phyloP scores from a whole-genome alignment of 2,888 invertebrate genomes.

The Dynastes grantii region DNA sequence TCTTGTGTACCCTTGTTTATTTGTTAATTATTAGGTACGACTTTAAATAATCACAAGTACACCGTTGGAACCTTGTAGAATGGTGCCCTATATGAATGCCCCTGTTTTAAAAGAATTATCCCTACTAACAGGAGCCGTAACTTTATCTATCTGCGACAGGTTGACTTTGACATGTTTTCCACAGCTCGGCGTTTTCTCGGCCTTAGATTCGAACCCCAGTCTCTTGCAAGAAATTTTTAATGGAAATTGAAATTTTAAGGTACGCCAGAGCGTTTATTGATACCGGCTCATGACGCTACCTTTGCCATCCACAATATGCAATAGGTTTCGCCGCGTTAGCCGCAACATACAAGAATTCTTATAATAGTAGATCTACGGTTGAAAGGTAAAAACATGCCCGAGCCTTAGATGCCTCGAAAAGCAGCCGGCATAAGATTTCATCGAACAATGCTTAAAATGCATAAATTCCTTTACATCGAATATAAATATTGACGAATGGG shows the following conservation, averaged over 20 bases:
- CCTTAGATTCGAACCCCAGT: constrained; percentile 81
- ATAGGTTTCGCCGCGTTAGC: constrained; percentile 86
- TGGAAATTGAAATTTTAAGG: no score
- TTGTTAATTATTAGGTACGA: no score
- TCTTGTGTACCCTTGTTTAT: no score
- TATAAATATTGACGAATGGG: no score
- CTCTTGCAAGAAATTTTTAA: constrained; percentile 72
- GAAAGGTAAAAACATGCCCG: constrained; percentile 90
- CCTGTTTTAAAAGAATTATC: constrained; percentile 77
- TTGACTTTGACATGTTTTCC: constrained; percentile 67
- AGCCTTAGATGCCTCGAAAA: constrained; percentile 72
- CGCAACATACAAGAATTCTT: constrained; percentile 66
- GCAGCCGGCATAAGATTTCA: constrained; percentile 48
- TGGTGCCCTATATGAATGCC: constrained; percentile 75
- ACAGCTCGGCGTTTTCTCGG: constrained; percentile 78
- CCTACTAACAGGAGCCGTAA: constrained; percentile 70
- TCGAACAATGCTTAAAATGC: constrained; percentile 15
- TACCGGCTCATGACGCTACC: no score
- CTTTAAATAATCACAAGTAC: no score
- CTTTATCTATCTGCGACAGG: constrained; percentile 69
- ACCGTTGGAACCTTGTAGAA: no score
- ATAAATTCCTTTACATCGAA: not conserved
- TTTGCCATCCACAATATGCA: constrained; percentile 61
- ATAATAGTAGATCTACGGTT: constrained; percentile 74
- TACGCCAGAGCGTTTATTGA: no score